Percentiles rank a stretch among this genome's conserved stretches.
Conservation (phyloP, 1,140 invertebrate species). For the Heliothis subflexa region DNA sequence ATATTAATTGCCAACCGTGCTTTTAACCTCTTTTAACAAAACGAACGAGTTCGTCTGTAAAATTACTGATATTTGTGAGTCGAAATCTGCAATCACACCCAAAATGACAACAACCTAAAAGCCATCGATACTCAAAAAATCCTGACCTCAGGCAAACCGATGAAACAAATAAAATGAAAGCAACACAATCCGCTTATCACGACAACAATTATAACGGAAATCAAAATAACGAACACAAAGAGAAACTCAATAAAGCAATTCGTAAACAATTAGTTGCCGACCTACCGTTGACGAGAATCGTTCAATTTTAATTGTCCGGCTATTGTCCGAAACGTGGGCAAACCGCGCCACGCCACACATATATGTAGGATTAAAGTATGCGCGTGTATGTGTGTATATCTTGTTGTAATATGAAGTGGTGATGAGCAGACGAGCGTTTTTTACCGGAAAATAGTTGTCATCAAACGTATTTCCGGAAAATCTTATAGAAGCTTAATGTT, state of each 20-base stretch:
- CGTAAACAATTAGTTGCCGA: conserved; percentile 45
- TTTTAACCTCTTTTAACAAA: no score
- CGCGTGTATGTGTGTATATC: conserved; percentile 26
- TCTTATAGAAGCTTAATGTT: neutral
- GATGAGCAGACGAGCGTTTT: conserved; percentile 13
- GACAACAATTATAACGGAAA: conserved; percentile 36
- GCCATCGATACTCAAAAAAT: neutral
- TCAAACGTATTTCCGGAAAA: no score
- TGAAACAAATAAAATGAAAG: conserved; percentile 12
- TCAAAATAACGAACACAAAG: conserved; percentile 39
- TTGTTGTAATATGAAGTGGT: conserved; percentile 34
- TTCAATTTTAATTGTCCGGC: conserved; percentile 42
- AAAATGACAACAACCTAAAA: neutral
- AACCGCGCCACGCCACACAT: conserved; percentile 16
- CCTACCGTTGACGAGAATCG: conserved; percentile 29
- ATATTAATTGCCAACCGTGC: no score
- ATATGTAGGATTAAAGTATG: conserved; percentile 7
- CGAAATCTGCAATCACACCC: no score
- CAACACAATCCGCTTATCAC: conserved; percentile 32
- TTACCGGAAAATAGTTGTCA: no score
- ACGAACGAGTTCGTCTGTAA: no score
- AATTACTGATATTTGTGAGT: neutral
- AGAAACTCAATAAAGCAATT: conserved; percentile 38
- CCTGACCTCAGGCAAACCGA: neutral
- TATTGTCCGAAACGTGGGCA: conserved; percentile 37